These are phyloP conservation scores for Colius striatus DNA, from an alignment of 2,113 vertebrate genomes.

Conservation along the genomic window DNA sequence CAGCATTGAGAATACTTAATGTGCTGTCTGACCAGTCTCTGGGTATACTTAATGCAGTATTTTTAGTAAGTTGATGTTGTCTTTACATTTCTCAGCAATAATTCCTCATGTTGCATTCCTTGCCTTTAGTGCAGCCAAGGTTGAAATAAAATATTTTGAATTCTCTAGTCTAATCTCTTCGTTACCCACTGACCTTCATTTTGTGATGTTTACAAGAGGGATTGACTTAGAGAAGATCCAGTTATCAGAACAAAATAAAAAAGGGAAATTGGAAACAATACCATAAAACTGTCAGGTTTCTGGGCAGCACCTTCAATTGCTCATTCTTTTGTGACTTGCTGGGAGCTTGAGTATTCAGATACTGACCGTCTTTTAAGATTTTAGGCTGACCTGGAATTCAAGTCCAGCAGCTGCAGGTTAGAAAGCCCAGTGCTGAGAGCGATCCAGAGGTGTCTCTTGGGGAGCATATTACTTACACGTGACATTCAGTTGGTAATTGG, in stretches of 20 bases:
- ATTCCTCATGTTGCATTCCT: slow-evolving; percentile 15
- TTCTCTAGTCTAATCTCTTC: slow-evolving; percentile 31
- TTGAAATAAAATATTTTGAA: slow-evolving; percentile 51
- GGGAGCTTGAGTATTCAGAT: neutral
- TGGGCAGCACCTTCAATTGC: neutral
- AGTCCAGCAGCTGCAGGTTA: neutral
- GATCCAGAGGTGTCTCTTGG: neutral
- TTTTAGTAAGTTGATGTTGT: slow-evolving; percentile 23
- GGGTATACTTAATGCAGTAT: neutral
- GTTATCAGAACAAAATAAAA: neutral
- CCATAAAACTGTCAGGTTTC: neutral
- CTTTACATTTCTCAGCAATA: neutral
- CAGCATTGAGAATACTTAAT: neutral
- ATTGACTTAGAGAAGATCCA: neutral
- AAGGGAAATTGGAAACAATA: neutral
- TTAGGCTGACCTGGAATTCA: neutral
- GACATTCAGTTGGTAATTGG: neutral
- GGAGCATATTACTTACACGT: neutral
- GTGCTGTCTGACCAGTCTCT: neutral
- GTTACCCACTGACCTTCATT: neutral
- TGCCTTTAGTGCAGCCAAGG: neutral
- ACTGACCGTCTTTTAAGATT: neutral
- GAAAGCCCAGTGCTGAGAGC: accelerated
- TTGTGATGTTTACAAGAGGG: neutral
- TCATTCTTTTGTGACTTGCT: neutral